Percentiles rank a stretch among this genome's conserved stretches.
Conservation (phyloP, 2,888 invertebrate genomes). For the Lasioglossum villosulum region DNA sequence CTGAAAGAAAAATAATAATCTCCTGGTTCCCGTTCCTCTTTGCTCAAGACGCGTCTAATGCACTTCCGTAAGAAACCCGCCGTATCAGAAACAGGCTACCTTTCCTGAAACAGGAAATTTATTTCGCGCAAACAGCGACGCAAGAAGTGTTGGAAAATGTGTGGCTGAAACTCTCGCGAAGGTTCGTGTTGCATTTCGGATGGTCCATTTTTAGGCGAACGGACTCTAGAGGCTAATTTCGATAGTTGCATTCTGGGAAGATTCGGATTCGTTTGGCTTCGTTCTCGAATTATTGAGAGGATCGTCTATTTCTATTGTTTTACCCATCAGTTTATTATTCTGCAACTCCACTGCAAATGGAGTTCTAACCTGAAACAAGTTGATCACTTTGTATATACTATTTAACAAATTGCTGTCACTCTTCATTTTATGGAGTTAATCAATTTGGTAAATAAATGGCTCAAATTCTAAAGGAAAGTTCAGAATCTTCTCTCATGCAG, state of each 20-base stretch:
- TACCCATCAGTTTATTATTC: too few relatives aligned
- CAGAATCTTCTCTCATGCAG: too few relatives aligned
- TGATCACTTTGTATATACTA: too few relatives aligned
- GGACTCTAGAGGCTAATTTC: not conserved
- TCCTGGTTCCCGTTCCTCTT: conserved; percentile 21
- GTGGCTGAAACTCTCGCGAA: not conserved
- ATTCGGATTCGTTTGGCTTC: not conserved
- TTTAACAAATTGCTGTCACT: too few relatives aligned
- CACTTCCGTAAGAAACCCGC: conserved; percentile 39
- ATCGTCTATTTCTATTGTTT: not conserved
- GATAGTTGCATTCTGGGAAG: not conserved
- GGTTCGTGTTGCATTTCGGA: not conserved
- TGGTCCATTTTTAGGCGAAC: not conserved
- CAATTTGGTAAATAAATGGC: too few relatives aligned
- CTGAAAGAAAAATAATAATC: conserved; percentile 49
- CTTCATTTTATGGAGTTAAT: too few relatives aligned
- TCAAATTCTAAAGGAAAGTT: too few relatives aligned
- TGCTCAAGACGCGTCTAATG: conserved; percentile 50
- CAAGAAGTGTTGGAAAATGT: not conserved
- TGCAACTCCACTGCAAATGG: too few relatives aligned
- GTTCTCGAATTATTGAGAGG: not conserved
- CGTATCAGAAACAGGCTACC: conserved; percentile 9
- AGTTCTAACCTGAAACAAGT: too few relatives aligned
- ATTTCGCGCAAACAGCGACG: not conserved
- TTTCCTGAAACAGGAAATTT: conserved; percentile 33